Percentiles rank a stretch among this genome's conserved stretches.
phyloP scores from a whole-genome alignment of 2,888 invertebrate genomes.

The Himalopsyche tibetana region DNA sequence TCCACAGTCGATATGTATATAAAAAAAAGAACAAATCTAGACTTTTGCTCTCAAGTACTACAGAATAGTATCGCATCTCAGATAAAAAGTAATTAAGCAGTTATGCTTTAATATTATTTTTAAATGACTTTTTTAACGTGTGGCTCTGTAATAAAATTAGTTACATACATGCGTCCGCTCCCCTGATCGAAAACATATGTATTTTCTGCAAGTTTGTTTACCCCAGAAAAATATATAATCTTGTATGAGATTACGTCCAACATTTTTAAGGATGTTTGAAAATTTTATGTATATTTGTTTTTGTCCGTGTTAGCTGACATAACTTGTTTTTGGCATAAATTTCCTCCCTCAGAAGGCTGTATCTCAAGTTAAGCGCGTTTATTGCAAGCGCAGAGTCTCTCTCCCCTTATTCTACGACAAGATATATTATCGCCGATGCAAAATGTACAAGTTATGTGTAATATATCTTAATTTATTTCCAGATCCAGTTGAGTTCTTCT shows the following conservation, averaged over 20 bases:
- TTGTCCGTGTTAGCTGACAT: slow-evolving; percentile 27
- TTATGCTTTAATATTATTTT: too few species aligned
- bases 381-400: slow-evolving; percentile 3
- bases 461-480: slow-evolving; percentile 51
- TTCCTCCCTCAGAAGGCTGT: slow-evolving; percentile 36
- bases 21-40: too few species aligned
- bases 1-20: too few species aligned
- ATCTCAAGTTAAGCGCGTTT: slow-evolving; percentile 47
- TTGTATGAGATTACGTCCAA: slow-evolving; percentile 27
- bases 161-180: background rate
- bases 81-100: too few species aligned
- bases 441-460: slow-evolving; percentile 51
- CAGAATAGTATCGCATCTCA: too few species aligned
- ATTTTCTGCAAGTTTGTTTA: slow-evolving; percentile 3
- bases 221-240: background rate
- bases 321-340: slow-evolving; percentile 51
- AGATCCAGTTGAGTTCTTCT: slow-evolving; percentile 17
- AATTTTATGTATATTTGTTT: slow-evolving; percentile 45
- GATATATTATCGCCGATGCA: slow-evolving; percentile 48
- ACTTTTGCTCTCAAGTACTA: too few species aligned
- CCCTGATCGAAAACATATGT: background rate
- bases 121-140: background rate
- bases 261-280: slow-evolving; percentile 46
- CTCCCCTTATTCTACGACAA: background rate
- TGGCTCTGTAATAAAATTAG: background rate